A percentile compares a stretch with the other conserved stretches of the same genome.
phyloP scores from a whole-genome alignment of 2,888 invertebrate species.

The Trachelus troglodyta region DNA sequence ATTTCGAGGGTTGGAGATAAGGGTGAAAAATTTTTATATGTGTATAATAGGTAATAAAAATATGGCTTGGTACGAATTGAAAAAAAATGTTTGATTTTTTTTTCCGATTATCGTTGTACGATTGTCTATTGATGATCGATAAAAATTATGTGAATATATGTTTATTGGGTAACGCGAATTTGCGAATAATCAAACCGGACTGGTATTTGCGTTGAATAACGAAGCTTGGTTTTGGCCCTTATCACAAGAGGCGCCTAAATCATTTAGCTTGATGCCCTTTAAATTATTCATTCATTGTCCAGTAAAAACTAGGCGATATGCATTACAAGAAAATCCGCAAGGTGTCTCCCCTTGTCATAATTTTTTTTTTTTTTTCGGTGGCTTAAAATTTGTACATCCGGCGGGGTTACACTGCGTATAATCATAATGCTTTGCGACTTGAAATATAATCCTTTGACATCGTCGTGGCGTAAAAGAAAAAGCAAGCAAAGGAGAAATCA shows the following conservation, averaged over 20 bases:
- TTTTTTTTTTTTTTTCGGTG: slow-evolving; percentile 14
- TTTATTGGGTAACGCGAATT: not conserved
- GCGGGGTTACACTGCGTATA: not conserved
- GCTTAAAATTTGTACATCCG: not conserved
- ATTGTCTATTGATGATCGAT: too few species aligned
- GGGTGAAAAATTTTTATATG: not conserved
- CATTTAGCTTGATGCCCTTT: slow-evolving; percentile 56
- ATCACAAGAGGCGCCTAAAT: slow-evolving; percentile 33
- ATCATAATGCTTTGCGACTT: not conserved
- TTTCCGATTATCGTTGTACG: too few species aligned
- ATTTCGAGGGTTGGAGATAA: not conserved
- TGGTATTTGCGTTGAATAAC: not conserved
- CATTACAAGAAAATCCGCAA: slow-evolving; percentile 40
- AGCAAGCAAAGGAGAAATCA: not conserved
- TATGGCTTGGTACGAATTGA: not conserved
- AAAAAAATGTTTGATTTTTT: not conserved
- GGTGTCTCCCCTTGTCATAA: slow-evolving; percentile 18
- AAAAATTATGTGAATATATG: not conserved
- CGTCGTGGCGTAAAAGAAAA: not conserved
- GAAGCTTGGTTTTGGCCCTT: not conserved
- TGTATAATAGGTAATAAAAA: not conserved
- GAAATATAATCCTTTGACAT: not conserved
- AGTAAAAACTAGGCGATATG: slow-evolving; percentile 49
- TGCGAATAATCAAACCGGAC: not conserved
- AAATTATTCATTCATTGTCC: slow-evolving; percentile 50